Evolutionary conservation across 2,888 invertebrate species (phyloP).

Genomic region (Geotrupes spiniger): DNA sequence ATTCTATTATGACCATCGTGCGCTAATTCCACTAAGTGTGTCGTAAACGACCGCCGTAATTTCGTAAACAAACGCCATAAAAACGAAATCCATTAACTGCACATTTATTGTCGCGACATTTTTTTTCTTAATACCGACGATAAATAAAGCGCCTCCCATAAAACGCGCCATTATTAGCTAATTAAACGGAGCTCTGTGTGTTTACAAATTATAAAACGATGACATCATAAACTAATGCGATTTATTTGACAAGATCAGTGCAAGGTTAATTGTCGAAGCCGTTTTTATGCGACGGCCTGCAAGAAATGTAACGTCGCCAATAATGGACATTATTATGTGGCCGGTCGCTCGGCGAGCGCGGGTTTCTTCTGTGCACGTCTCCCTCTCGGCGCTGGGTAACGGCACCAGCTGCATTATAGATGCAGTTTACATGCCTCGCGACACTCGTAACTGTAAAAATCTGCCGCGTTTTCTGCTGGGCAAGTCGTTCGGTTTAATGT

Average conservation of each 20-base stretch:
- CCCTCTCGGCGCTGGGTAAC: background rate
- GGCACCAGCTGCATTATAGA: background rate
- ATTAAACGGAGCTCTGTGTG: too few relatives aligned
- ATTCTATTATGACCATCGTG: too few relatives aligned
- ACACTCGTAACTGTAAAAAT: background rate
- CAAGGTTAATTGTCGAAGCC: slow-evolving; percentile 15
- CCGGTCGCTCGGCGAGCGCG: background rate
- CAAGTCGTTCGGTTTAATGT: slow-evolving; percentile 1
- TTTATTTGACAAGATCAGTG: slow-evolving; percentile 14
- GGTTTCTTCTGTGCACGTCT: slow-evolving; percentile 2
- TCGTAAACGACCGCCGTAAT: too few relatives aligned
- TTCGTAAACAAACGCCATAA: too few relatives aligned
- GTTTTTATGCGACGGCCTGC: slow-evolving; percentile 2
- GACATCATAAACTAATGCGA: slow-evolving; percentile 18
- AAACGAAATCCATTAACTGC: too few relatives aligned
- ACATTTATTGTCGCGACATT: too few relatives aligned
- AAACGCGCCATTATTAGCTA: too few relatives aligned
- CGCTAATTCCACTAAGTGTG: too few relatives aligned
- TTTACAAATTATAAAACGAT: slow-evolving; percentile 12
- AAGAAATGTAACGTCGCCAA: background rate
- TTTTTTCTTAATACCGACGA: too few relatives aligned
- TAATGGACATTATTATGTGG: background rate
- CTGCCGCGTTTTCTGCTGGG: background rate
- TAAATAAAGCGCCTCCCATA: too few relatives aligned
- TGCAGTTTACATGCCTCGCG: background rate